These are phyloP conservation scores for Pseudochaenichthys georgianus DNA, from an alignment of 2,797 vertebrate species.

Conservation along the genomic window DNA sequence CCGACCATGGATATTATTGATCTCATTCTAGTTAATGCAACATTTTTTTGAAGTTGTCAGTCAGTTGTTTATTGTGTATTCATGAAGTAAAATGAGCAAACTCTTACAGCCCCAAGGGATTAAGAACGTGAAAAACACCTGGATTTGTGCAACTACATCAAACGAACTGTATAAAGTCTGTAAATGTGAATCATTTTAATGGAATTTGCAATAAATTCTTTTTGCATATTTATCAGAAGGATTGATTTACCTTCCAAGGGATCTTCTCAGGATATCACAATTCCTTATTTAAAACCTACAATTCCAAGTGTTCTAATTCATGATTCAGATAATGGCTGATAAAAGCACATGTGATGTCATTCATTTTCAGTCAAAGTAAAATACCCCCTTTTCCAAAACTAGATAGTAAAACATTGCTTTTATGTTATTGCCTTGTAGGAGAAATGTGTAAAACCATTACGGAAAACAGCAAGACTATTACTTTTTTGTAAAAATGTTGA, in stretches of 20 bases:
- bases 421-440: too few relatives aligned
- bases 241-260: not conserved
- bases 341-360: too few relatives aligned
- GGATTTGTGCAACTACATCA: slow-evolving; percentile 9
- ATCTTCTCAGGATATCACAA: too few relatives aligned
- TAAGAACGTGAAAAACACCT: not conserved
- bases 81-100: not conserved
- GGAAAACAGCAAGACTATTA: too few relatives aligned
- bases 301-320: too few relatives aligned
- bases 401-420: too few relatives aligned
- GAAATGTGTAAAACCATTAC: too few relatives aligned
- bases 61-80: not conserved
- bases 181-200: slow-evolving; percentile 39
- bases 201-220: slow-evolving; percentile 43
- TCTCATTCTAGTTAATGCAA: not conserved
- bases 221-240: slow-evolving; percentile 28
- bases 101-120: not conserved
- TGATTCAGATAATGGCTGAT: too few relatives aligned
- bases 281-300: too few relatives aligned
- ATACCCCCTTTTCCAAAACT: too few relatives aligned
- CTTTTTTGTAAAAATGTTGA: too few relatives aligned
- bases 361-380: too few relatives aligned
- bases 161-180: slow-evolving; percentile 26
- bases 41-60: not conserved
- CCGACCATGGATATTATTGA: slow-evolving; percentile 1